Conservation (phyloP, 1,140 invertebrate species). For the Vanessa atalanta region DNA sequence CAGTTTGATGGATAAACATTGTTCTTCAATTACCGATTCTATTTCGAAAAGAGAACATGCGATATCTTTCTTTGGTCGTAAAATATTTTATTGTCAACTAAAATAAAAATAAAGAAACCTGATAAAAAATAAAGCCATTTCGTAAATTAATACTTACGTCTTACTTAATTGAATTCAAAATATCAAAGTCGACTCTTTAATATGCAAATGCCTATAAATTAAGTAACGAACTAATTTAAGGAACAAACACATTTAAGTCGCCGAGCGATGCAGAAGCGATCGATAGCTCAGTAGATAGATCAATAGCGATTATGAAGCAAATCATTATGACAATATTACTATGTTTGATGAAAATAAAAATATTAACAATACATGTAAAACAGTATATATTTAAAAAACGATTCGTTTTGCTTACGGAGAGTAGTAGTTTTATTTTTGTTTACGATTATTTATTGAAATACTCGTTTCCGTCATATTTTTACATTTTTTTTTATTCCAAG, state of each 20-base stretch:
- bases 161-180: neutral
- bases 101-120: neutral
- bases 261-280: neutral
- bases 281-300: no score
- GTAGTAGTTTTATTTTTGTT: no score
- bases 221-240: neutral
- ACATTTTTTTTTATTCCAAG: no score
- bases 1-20: neutral
- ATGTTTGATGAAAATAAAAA: no score
- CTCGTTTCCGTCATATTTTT: no score
- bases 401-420: no score
- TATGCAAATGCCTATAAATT: constrained; percentile 8
- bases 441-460: no score
- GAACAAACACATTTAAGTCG: neutral
- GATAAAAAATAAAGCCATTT: neutral
- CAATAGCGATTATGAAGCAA: no score
- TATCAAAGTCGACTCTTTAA: constrained; percentile 9
- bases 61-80: neutral
- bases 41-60: neutral
- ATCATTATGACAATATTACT: no score
- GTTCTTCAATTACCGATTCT: neutral
- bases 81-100: neutral
- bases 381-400: no score
- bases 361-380: no score
- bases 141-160: neutral